Percentiles rank a stretch among this genome's conserved stretches.
These are phyloP conservation scores for Geotrupes spiniger DNA, from an alignment of 2,888 invertebrate species.

Conservation along the genomic window DNA sequence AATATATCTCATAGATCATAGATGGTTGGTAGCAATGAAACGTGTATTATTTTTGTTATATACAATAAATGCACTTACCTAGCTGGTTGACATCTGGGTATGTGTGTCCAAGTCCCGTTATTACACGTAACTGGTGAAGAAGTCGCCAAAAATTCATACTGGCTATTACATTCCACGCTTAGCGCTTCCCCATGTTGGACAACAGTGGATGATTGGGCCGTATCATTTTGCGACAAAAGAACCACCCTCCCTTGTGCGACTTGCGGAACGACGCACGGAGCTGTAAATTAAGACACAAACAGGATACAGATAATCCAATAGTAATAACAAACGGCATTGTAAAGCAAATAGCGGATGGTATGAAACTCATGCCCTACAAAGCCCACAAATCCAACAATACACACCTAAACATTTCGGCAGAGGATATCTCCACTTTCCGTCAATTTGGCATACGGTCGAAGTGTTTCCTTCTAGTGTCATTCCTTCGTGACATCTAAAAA, in stretches of 20 bases:
- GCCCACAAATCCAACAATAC: slow-evolving; percentile 25
- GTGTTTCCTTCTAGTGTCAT: slow-evolving; percentile 87
- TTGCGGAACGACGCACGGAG: slow-evolving; percentile 91
- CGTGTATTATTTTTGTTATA: too few relatives aligned
- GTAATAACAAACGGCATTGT: too few relatives aligned
- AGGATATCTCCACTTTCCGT: slow-evolving; percentile 93
- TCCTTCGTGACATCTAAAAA: slow-evolving; percentile 89
- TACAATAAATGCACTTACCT: too few relatives aligned
- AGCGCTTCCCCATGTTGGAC: slow-evolving; percentile 71
- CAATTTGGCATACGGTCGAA: slow-evolving; percentile 88
- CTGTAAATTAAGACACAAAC: slow-evolving; percentile 50
- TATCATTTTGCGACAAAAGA: slow-evolving; percentile 58
- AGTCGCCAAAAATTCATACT: slow-evolving; percentile 80
- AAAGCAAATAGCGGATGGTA: too few relatives aligned
- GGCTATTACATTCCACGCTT: slow-evolving; percentile 77
- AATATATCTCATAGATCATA: too few relatives aligned
- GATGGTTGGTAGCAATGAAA: too few relatives aligned
- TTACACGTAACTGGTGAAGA: slow-evolving; percentile 79
- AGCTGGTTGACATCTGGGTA: slow-evolving; percentile 81
- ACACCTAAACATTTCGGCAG: slow-evolving; percentile 86
- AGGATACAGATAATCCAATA: too few relatives aligned
- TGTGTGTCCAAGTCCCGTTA: slow-evolving; percentile 94
- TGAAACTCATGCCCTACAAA: not conserved
- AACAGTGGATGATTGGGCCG: slow-evolving; percentile 54
- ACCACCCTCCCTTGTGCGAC: slow-evolving; percentile 76